Evolutionary conservation across 2,797 vertebrate genomes (phyloP).

Genomic region (Pogoniulus pusillus): DNA sequence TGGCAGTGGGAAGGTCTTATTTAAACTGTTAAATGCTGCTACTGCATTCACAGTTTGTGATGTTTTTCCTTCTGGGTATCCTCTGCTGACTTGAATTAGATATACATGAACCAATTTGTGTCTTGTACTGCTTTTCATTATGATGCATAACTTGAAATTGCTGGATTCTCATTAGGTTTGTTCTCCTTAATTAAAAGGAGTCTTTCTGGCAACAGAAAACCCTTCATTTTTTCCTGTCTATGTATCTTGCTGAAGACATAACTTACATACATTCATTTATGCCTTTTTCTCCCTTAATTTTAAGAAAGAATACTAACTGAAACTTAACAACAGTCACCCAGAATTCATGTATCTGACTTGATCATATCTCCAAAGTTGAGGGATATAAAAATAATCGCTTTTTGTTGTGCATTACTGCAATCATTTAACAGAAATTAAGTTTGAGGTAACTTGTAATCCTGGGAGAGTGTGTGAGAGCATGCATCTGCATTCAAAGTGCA

Average conservation of each 20-base stretch:
- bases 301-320: not conserved
- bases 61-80: not conserved
- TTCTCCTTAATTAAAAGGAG: not conserved
- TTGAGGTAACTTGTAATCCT: not conserved
- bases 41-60: not conserved
- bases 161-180: not conserved
- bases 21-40: not conserved
- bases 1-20: not conserved
- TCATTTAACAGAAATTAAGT: not conserved
- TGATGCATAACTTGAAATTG: not conserved
- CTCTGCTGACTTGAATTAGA: not conserved
- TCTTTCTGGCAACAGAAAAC: not conserved
- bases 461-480: not conserved
- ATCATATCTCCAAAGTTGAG: not conserved
- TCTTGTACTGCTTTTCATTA: not conserved
- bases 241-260: not conserved
- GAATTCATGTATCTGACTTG: not conserved
- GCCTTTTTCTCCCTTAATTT: not conserved
- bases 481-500: not conserved
- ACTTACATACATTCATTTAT: not conserved
- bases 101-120: not conserved
- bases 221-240: not conserved
- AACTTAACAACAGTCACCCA: not conserved
- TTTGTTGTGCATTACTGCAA: not conserved
- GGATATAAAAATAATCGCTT: not conserved